Base-by-base conservation (phyloP, 1,140 invertebrate genomes). In the Bicyclus anynana region DNA sequence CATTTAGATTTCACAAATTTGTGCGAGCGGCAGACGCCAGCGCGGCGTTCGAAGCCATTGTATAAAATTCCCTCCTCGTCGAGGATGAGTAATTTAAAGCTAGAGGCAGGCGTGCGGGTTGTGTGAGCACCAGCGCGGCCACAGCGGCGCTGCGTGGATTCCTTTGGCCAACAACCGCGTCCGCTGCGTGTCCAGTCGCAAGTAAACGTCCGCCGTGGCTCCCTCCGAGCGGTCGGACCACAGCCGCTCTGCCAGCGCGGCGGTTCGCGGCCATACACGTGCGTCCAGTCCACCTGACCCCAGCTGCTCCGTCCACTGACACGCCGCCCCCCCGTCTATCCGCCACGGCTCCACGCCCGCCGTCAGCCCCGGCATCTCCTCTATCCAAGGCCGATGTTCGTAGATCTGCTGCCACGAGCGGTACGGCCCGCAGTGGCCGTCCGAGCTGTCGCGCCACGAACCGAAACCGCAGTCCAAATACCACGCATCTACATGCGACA, bases 401-500 rank as follows among this genome's bases (percentile, higher is more conserved):
- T 96, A 96, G 1, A 96, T 92, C 49, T 92, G 93, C 76, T 96
- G 95, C 95, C 95, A 96, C 1, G 93, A 94, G 37, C 93, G 91
- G 72, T 95, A 96, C 1, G 94, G 94, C 4, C 94, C 93, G 69
- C 95, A 96, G 35, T 94, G 93, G 0, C 93, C 94, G 38, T 84
- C 89, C 56, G 90, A 65, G 66, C 89, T 77, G 77, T 94, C 94
- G 5, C 94, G 86, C 95, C 95, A 96, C 37, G 91, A 93, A 1
- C 94, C 94, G 72, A 94, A 95, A 0, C 95, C 95, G 67, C 95
- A 96, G 69, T 96, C 95, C 50, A 97, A 89, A 82, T 96, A 96
- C 94, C 94, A 96, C 1, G 94, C 94, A 72, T 96, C 94, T 21
- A 95, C 94, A 72, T 96, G 95, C 0, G 95, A 96, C 26, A 95